phyloP scores from a whole-genome alignment of 2,888 invertebrate species.

The Drosophila rubida region DNA sequence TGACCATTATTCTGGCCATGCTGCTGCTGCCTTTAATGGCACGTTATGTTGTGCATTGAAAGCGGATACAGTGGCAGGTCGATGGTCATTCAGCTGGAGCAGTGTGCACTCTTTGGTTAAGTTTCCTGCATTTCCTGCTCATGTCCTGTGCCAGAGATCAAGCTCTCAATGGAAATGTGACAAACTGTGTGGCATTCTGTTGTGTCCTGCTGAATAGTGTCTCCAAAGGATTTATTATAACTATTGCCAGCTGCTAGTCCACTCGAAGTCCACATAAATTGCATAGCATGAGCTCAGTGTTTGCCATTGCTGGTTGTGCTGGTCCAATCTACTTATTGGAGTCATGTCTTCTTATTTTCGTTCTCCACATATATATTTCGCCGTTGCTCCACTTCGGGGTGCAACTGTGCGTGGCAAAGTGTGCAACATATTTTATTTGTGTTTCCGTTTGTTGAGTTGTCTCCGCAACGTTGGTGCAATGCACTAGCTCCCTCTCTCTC shows the following conservation, averaged over 20 bases:
- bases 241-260: slow-evolving; percentile 28
- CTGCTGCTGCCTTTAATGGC: slow-evolving; percentile 21
- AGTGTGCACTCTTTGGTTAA: slow-evolving; percentile 35
- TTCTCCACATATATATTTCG: slow-evolving; percentile 1
- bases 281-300: slow-evolving; percentile 44
- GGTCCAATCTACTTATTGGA: slow-evolving; percentile 47
- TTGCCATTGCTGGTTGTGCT: slow-evolving; percentile 24
- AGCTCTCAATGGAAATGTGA: slow-evolving; percentile 53
- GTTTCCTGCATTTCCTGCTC: slow-evolving; percentile 50
- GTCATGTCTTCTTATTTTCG: slow-evolving; percentile 10
- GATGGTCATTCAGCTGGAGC: slow-evolving; percentile 29
- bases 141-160: slow-evolving; percentile 42
- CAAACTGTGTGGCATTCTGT: slow-evolving; percentile 49
- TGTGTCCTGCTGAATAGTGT: slow-evolving; percentile 49
- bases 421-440: slow-evolving; percentile 74
- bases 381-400: slow-evolving; percentile 21
- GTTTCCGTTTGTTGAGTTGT: slow-evolving; percentile 43
- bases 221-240: slow-evolving; percentile 65
- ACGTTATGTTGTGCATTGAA: slow-evolving; percentile 25
- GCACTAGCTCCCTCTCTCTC: background rate
- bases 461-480: slow-evolving; percentile 1
- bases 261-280: slow-evolving; percentile 38
- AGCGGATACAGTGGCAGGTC: slow-evolving; percentile 36
- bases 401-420: slow-evolving; percentile 63
- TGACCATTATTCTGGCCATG: background rate